Evolutionary conservation across 2,888 invertebrate species (phyloP).

Genomic region (Epistrophella euchroma): DNA sequence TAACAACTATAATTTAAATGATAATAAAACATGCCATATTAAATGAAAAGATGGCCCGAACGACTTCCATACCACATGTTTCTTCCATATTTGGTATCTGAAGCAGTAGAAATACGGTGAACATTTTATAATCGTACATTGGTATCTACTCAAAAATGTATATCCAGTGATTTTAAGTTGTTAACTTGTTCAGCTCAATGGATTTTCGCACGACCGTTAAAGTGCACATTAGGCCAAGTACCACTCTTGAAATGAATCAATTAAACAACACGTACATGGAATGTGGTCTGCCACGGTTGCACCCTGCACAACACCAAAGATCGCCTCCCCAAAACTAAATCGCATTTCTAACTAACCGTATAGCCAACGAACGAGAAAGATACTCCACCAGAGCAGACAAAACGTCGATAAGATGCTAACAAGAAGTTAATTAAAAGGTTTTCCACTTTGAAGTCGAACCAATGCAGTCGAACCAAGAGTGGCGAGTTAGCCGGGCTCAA

Average conservation of each 20-base stretch:
- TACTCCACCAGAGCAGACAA: conserved; percentile 27
- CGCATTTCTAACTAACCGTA: conserved; percentile 27
- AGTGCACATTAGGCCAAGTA: conserved; percentile 62
- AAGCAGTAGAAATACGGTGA: conserved; percentile 4
- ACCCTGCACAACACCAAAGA: conserved; percentile 46
- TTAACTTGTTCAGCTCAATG: conserved; percentile 61
- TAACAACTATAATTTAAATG: background rate
- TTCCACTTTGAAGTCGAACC: conserved; percentile 48
- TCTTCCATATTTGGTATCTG: background rate
- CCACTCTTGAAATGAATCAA: conserved; percentile 68
- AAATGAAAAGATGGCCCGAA: background rate
- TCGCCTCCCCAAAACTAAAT: conserved; percentile 55
- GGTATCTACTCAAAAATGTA: conserved; percentile 30
- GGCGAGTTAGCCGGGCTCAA: conserved; percentile 21
- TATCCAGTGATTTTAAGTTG: conserved; percentile 50
- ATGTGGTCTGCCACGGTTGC: conserved; percentile 47
- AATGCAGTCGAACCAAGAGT: background rate
- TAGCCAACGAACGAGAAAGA: conserved; percentile 24
- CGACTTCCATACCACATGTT: conserved; percentile 4
- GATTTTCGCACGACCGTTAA: conserved; percentile 71
- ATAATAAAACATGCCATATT: background rate
- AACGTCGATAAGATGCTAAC: conserved; percentile 69
- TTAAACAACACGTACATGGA: conserved; percentile 71
- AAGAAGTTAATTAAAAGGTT: conserved; percentile 76
- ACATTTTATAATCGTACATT: conserved; percentile 8